Conservation (phyloP, 2,888 invertebrate genomes). For the Acronicta leporina region DNA sequence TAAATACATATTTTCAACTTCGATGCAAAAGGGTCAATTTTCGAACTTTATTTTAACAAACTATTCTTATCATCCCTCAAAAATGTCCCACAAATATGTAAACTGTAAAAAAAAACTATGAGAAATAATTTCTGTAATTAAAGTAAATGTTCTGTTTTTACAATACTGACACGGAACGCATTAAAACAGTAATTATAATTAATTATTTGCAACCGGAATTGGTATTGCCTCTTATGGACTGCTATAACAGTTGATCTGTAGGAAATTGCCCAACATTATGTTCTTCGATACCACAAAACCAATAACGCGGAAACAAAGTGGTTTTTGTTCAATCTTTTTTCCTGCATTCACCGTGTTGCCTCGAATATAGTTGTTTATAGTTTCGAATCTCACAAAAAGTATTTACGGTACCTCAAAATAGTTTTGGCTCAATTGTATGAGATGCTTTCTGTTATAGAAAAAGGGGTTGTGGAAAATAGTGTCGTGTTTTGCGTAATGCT, state of each 20-base stretch:
- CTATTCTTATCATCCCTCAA: too few species aligned
- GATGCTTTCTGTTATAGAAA: constrained; percentile 45
- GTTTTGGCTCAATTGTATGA: constrained; percentile 20
- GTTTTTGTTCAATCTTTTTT: constrained; percentile 4
- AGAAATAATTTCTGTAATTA: neutral
- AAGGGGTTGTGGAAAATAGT: constrained; percentile 58
- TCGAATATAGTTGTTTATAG: constrained; percentile 12
- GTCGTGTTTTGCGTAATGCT: constrained; percentile 63
- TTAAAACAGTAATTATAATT: neutral
- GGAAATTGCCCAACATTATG: neutral
- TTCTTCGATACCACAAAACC: neutral
- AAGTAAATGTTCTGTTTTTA: neutral
- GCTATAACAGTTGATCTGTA: neutral
- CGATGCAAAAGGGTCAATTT: too few species aligned
- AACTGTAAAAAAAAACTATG: too few species aligned
- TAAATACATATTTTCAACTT: too few species aligned
- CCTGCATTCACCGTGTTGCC: constrained; percentile 6
- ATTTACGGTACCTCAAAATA: constrained; percentile 42
- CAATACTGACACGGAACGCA: neutral
- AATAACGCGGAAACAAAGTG: constrained; percentile 1
- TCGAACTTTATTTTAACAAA: too few species aligned
- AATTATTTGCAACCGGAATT: neutral
- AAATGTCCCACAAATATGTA: too few species aligned
- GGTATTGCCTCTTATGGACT: neutral
- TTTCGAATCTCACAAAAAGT: constrained; percentile 29